A percentile compares a stretch with the other conserved stretches of the same genome.
Conservation (phyloP, 2,888 invertebrate genomes). For the Hydriomena furcata region DNA sequence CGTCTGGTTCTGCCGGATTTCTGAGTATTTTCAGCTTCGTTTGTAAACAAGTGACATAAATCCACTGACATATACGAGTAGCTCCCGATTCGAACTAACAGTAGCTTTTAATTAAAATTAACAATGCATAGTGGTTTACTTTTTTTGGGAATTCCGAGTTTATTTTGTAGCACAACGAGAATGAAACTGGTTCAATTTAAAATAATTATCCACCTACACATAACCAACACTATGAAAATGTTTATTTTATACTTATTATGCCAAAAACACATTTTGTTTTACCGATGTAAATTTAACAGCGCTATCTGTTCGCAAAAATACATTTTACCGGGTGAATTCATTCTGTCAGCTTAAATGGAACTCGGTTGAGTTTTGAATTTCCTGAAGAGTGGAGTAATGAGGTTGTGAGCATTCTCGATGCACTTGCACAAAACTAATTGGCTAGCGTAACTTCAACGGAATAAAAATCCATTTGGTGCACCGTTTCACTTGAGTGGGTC, state of each 20-base stretch:
- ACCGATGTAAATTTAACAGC: conserved; percentile 17
- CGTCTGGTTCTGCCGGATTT: too few relatives aligned
- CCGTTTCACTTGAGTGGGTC: conserved; percentile 45
- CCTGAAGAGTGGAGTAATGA: conserved; percentile 57
- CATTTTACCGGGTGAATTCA: conserved; percentile 30
- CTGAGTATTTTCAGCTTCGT: too few relatives aligned
- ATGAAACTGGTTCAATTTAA: too few relatives aligned
- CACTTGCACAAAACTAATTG: conserved; percentile 72
- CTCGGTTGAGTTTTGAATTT: conserved; percentile 48
- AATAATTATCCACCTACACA: too few relatives aligned
- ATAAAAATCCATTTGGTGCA: conserved; percentile 68
- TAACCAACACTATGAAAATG: too few relatives aligned
- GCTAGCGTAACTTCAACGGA: conserved; percentile 63
- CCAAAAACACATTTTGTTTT: conserved; percentile 7
- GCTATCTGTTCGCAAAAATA: conserved; percentile 9
- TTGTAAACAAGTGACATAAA: too few relatives aligned
- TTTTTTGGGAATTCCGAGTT: too few relatives aligned
- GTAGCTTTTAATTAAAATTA: too few relatives aligned
- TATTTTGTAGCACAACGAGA: too few relatives aligned
- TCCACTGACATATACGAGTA: too few relatives aligned
- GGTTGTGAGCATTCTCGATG: conserved; percentile 64
- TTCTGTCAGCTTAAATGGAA: conserved; percentile 37
- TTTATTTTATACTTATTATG: not conserved
- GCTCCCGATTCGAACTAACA: too few relatives aligned
- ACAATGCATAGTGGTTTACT: too few relatives aligned